These are phyloP conservation scores for Acheta domesticus DNA, from an alignment of 2,888 invertebrate species.

Conservation along the genomic window DNA sequence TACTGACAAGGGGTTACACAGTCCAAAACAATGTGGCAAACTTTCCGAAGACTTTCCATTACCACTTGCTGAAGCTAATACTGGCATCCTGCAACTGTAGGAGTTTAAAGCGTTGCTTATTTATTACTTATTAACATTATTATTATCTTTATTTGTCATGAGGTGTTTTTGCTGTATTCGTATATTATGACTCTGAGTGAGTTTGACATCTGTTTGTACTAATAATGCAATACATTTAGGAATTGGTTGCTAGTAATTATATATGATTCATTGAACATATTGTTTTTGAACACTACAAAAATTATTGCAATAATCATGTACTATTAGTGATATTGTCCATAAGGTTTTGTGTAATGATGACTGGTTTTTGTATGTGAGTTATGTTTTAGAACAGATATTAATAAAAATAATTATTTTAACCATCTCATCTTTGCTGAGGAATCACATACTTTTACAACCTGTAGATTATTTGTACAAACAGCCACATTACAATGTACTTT, in stretches of 20 bases:
- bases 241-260: too few relatives aligned
- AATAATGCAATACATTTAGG: not conserved
- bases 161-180: conserved; percentile 9
- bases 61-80: not conserved
- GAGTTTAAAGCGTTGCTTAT: conserved; percentile 9
- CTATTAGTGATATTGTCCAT: too few relatives aligned
- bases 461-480: not conserved
- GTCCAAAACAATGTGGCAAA: not conserved
- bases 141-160: not conserved
- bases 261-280: too few relatives aligned
- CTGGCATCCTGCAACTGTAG: conserved; percentile 1
- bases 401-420: too few relatives aligned
- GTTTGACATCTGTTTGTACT: not conserved
- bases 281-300: too few relatives aligned
- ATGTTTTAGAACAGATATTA: too few relatives aligned
- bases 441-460: too few relatives aligned
- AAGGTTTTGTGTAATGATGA: too few relatives aligned
- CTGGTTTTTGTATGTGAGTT: too few relatives aligned
- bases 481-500: conserved; percentile 11
- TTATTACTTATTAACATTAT: not conserved
- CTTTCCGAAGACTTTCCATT: not conserved
- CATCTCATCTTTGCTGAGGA: too few relatives aligned
- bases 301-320: too few relatives aligned
- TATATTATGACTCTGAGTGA: not conserved
- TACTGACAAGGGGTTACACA: not conserved